These are phyloP conservation scores for Oophaga pumilio DNA, from an alignment of 2,113 vertebrate species.

Conservation along the genomic window DNA sequence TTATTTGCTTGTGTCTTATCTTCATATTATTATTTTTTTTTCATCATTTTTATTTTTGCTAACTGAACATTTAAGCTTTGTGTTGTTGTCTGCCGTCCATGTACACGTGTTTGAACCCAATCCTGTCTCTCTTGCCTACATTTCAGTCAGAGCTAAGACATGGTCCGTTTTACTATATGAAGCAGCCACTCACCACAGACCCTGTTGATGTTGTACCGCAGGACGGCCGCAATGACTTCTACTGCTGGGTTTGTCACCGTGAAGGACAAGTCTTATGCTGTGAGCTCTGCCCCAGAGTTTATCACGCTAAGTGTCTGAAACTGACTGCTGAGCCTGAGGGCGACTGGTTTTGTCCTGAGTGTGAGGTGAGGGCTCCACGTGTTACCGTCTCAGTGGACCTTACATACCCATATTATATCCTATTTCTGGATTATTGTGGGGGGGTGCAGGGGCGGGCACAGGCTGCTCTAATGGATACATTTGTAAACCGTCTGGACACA, in stretches of 20 bases:
- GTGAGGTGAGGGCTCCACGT: constrained; percentile 88
- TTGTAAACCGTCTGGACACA: too few relatives aligned
- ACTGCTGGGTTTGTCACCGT: constrained; percentile 99
- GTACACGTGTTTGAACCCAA: constrained; percentile 79
- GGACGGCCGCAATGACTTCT: constrained; percentile 99
- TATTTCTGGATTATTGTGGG: background rate
- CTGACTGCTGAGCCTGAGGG: constrained; percentile 99
- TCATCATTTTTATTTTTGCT: constrained; percentile 61
- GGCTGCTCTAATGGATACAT: too few relatives aligned
- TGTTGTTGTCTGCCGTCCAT: background rate
- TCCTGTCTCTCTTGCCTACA: constrained; percentile 99
- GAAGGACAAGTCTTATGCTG: constrained; percentile 99
- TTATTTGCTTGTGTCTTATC: background rate
- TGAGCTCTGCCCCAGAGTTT: constrained; percentile 99
- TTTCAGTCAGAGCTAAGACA: constrained; percentile 99
- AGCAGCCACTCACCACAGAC: constrained; percentile 99
- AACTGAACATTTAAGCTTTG: constrained; percentile 61
- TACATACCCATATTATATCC: background rate
- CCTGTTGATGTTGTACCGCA: constrained; percentile 99
- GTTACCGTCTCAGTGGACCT: background rate
- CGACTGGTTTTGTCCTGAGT: constrained; percentile 99
- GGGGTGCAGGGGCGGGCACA: background rate
- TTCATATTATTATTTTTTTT: background rate
- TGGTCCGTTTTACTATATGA: constrained; percentile 99
- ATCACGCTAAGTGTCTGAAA: constrained; percentile 99